These are phyloP conservation scores for Neocrepidodera transversa DNA, from an alignment of 2,888 invertebrate species.

Conservation along the genomic window DNA sequence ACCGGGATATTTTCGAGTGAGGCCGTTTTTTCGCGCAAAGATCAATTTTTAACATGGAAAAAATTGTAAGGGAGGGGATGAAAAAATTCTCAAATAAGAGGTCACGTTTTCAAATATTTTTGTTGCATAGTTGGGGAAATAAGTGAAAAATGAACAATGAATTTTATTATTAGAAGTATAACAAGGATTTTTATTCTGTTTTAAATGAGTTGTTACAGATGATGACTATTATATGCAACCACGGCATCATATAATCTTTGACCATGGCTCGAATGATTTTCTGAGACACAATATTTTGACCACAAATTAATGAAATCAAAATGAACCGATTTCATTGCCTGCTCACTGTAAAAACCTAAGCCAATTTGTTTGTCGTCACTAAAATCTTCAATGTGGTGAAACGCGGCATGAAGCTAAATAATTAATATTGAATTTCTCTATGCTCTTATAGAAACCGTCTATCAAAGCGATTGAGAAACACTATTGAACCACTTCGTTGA, in stretches of 20 bases:
- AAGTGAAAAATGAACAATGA: neutral
- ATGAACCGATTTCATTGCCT: too few species aligned
- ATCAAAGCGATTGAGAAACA: neutral
- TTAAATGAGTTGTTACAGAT: neutral
- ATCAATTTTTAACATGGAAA: neutral
- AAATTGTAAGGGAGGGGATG: neutral
- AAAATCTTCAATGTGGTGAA: neutral
- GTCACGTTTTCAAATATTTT: neutral
- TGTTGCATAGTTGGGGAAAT: neutral
- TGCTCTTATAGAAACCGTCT: neutral
- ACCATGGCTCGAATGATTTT: too few species aligned
- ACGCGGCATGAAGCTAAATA: neutral
- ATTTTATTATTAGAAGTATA: neutral
- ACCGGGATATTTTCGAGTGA: neutral
- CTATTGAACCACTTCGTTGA: too few species aligned
- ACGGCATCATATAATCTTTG: neutral
- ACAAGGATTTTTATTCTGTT: neutral
- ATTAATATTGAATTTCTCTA: neutral
- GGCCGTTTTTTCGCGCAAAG: neutral
- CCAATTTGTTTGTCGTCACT: neutral
- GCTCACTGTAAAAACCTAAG: too few species aligned
- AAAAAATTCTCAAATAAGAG: neutral
- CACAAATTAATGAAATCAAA: too few species aligned
- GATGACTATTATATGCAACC: neutral
- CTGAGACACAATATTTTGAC: too few species aligned